Percentiles rank a stretch among this genome's conserved stretches.
phyloP scores from a whole-genome alignment of 2,888 invertebrate species.

The Scaptomyza cyrtandrae region DNA sequence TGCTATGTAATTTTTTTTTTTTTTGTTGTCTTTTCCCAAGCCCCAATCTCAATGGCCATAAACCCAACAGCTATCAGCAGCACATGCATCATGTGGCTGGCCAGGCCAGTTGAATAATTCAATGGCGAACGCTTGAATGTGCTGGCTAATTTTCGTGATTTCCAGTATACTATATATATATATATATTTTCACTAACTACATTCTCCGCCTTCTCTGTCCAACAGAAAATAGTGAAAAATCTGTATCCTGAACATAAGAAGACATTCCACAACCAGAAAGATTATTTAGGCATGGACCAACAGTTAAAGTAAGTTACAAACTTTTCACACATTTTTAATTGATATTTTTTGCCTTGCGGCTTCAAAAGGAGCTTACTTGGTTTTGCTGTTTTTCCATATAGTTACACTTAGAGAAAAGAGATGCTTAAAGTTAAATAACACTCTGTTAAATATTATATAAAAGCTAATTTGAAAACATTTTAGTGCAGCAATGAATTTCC shows the following conservation, averaged over 20 bases:
- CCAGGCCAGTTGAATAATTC: slow-evolving; percentile 59
- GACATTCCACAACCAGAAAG: background rate
- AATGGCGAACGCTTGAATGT: slow-evolving; percentile 33
- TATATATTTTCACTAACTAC: slow-evolving; percentile 26
- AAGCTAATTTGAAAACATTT: too few species aligned
- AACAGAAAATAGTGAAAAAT: slow-evolving; percentile 1
- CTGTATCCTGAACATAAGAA: background rate
- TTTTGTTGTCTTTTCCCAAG: background rate
- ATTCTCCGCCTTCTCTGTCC: background rate
- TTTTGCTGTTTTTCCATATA: background rate
- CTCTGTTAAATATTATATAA: too few species aligned
- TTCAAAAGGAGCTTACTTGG: background rate
- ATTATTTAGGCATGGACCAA: slow-evolving; percentile 21
- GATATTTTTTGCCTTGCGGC: slow-evolving; percentile 1
- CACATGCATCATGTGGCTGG: slow-evolving; percentile 56
- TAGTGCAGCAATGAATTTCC: too few species aligned
- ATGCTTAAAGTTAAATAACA: too few species aligned
- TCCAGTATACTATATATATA: slow-evolving; percentile 2
- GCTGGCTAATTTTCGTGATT: slow-evolving; percentile 56
- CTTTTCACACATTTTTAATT: slow-evolving; percentile 24
- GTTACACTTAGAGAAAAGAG: background rate
- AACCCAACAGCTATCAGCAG: slow-evolving; percentile 35
- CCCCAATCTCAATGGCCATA: slow-evolving; percentile 22
- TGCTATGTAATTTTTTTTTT: background rate
- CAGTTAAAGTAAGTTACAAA: slow-evolving; percentile 30